Evolutionary conservation across 2,888 invertebrate genomes (phyloP), one percentile per base, ranked within the genome.

Genomic region (Macrophya annulata): DNA sequence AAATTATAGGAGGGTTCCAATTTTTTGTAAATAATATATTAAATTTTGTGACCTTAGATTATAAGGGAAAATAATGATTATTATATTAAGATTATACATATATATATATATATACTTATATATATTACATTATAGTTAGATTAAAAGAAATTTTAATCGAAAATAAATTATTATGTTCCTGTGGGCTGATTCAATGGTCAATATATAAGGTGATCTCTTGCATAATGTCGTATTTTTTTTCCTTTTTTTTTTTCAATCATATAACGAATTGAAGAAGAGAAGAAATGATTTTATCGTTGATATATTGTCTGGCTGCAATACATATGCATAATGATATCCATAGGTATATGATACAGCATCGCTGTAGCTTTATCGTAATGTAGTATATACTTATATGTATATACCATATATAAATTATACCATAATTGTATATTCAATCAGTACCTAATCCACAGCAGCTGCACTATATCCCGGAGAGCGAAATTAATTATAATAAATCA

Each of bases 111-210:
- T 31, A 55, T 17, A 55, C n/a, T n/a, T 55, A n/a, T 55, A n/a
- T n/a, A n/a, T 15, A 5, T 8, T n/a, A 15, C 9, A 31, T 43
- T 31, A 3, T 72, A 90, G 85, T 85, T 59, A 72, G 76, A 83
- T 87, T 85, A 72, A 89, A 87, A 88, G 86, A 85, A 88, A 88
- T 87, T 88, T 87, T 87, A 88, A 87, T 89, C 86, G 87, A 86
- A 86, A 90, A 90, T 89, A 89, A 90, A 87, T 91, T 43, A 90
- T 92, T 91, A 92, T 92, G 93, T 92, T 92, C 92, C 92, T 92
- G 91, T 90, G 89, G 90, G 91, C 91, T 91, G 90, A 90, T 51
- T 87, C 74, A 87, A 89, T 90, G 89, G 91, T 90, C 89, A 90
- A 87, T 62, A 77, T 55, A 74, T 25, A 87, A 88, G 91, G 90